phyloP scores from a whole-genome alignment of 2,113 vertebrate species.

The Plecotus auritus region DNA sequence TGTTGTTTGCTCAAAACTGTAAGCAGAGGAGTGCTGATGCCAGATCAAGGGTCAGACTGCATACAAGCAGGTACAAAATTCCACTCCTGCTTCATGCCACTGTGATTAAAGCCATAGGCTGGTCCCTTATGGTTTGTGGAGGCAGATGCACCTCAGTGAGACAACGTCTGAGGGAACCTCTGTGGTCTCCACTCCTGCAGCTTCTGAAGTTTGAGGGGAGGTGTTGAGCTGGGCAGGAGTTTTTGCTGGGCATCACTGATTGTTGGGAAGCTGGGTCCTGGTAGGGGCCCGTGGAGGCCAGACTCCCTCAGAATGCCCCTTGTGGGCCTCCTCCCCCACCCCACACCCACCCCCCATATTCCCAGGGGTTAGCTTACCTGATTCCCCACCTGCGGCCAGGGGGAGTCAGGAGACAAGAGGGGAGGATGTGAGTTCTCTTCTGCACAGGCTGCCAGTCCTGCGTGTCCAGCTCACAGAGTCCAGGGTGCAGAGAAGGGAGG shows the following conservation, averaged over 20 bases:
- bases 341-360: neutral
- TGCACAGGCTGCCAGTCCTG: neutral
- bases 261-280: neutral
- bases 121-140: neutral
- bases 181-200: neutral
- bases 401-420: neutral
- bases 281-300: neutral
- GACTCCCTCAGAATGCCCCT: neutral
- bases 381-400: neutral
- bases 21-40: neutral
- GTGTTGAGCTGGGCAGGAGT: neutral
- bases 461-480: neutral
- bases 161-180: neutral
- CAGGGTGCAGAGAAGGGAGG: neutral
- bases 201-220: neutral
- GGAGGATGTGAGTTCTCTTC: neutral
- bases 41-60: neutral
- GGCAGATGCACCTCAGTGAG: neutral
- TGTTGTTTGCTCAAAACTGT: conserved; percentile 24
- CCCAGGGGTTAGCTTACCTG: neutral
- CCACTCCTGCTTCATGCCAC: neutral
- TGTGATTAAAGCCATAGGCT: neutral
- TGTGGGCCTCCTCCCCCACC: neutral
- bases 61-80: neutral
- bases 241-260: neutral